Evolutionary conservation across 2,797 vertebrate genomes (phyloP), one percentile per base, ranked within the genome.

Genomic region (Heliangelus exortis): DNA sequence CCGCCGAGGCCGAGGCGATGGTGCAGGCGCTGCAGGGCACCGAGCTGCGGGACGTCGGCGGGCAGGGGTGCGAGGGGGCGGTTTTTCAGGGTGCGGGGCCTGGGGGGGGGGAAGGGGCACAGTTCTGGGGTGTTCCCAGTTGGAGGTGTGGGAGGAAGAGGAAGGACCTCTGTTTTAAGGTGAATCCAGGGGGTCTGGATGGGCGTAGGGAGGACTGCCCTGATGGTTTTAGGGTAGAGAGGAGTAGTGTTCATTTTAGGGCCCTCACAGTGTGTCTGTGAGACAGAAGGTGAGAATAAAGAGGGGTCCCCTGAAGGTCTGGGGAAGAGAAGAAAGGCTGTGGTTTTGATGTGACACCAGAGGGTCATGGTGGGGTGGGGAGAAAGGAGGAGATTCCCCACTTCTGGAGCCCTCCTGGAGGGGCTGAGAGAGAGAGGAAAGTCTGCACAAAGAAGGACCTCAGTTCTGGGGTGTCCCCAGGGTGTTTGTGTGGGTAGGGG

Each of bases 1-100:
- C 98, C 0, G 97, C 95, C 5, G 99, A 99, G 87, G 98, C 98
- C 1, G 99, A 99, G 16, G 97, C 92, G 18, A 97, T 98, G 77
- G 95, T 99, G 69, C 97, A 92, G 82, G 97, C 94, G 92, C 96
- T 99, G 96, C 97, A 97, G 80, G 96, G 91, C 51, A 98, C 98
- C 41, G 85, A 97, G 12, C 84, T 99, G 16, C 97, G 97, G 12
- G 98, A 99, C 11, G 76, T 92, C 18, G 95, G 92, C 91, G 84
- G 96, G 79, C 89, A 16, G 55, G 39, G 65, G 96, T 43, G 61
- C 67, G 81, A 28, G 50, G 43, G 10, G 11, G 34, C 31, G 58
- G 48, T 28, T 19, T 17, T 51, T 26, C 54, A 36, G 57, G 28
- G 47, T 43, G 48, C 7, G n/a, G 21, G 13, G 33, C 8, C 25